Evolutionary conservation across 2,113 vertebrate species (phyloP).

Genomic region (Pavo muticus): DNA sequence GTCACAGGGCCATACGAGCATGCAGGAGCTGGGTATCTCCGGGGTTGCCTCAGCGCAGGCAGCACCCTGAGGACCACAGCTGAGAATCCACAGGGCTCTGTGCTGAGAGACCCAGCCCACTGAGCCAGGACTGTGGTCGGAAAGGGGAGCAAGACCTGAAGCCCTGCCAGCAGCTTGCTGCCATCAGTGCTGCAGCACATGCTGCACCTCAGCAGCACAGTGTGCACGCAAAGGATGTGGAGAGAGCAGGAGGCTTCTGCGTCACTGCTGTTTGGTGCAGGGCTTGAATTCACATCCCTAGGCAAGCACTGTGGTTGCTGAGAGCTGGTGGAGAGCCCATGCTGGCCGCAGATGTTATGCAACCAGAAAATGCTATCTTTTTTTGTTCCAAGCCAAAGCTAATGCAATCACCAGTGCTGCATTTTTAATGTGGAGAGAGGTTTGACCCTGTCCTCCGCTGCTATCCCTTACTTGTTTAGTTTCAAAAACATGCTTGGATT

Average conservation of each 20-base stretch:
- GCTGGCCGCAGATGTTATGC: background rate
- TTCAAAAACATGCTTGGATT: background rate
- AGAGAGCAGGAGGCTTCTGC: background rate
- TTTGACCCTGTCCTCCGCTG: background rate
- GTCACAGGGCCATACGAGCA: background rate
- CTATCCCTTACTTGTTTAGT: background rate
- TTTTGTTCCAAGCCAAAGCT: background rate
- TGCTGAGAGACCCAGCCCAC: background rate
- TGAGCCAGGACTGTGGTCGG: background rate
- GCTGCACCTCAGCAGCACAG: rapidly evolving
- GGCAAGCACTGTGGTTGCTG: background rate
- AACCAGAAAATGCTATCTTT: background rate
- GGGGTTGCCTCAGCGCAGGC: background rate
- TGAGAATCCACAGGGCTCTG: rapidly evolving
- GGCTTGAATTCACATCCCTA: background rate
- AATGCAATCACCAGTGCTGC: background rate
- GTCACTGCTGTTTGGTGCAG: rapidly evolving
- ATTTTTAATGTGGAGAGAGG: rapidly evolving
- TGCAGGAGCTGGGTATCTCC: background rate
- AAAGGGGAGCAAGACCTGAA: background rate
- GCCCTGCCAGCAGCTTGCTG: background rate
- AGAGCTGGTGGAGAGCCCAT: background rate
- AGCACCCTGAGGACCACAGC: background rate
- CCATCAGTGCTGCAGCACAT: background rate
- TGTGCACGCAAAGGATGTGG: background rate